Evolutionary conservation across 64 coral and sea anemone species (phyloP).

Genomic region (Exaiptasia diaphana): DNA sequence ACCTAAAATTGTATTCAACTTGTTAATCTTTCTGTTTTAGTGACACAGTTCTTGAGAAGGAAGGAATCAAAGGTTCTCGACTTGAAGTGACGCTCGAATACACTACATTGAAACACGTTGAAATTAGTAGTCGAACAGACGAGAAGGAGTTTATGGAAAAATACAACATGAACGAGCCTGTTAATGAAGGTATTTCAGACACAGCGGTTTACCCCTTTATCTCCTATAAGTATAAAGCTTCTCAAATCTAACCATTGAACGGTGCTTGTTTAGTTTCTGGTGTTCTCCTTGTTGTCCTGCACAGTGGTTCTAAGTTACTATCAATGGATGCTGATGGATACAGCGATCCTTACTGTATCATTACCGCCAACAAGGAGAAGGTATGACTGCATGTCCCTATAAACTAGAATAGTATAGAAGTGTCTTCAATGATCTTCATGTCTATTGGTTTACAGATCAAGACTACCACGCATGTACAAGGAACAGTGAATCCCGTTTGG

Average conservation of each 20-base stretch:
- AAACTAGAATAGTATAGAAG: neutral
- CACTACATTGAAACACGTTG: slow-evolving; percentile 49
- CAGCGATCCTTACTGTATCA: slow-evolving; percentile 90
- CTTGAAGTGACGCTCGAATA: slow-evolving; percentile 75
- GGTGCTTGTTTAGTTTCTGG: slow-evolving; percentile 61
- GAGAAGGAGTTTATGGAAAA: slow-evolving; percentile 83
- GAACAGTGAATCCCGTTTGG: slow-evolving; percentile 90
- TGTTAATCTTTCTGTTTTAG: slow-evolving; percentile 1
- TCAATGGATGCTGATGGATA: slow-evolving; percentile 86
- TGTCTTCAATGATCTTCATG: neutral
- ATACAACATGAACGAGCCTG: slow-evolving; percentile 19
- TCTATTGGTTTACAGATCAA: no score
- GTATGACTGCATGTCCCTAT: neutral
- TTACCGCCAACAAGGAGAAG: slow-evolving; percentile 67
- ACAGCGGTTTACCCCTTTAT: neutral
- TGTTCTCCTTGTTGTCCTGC: slow-evolving; percentile 78
- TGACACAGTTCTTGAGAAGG: slow-evolving; percentile 74
- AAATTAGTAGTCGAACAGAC: slow-evolving; percentile 72
- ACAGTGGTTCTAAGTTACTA: slow-evolving; percentile 73
- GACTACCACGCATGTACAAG: slow-evolving; percentile 68
- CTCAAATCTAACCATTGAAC: no score
- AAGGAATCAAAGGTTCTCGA: slow-evolving; percentile 76
- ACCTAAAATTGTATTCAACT: neutral
- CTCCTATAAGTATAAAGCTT: neutral
- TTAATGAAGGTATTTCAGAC: slow-evolving; percentile 27